Evolutionary conservation across 2,113 vertebrate genomes (phyloP).

Genomic region (Lepidothrix coronata): DNA sequence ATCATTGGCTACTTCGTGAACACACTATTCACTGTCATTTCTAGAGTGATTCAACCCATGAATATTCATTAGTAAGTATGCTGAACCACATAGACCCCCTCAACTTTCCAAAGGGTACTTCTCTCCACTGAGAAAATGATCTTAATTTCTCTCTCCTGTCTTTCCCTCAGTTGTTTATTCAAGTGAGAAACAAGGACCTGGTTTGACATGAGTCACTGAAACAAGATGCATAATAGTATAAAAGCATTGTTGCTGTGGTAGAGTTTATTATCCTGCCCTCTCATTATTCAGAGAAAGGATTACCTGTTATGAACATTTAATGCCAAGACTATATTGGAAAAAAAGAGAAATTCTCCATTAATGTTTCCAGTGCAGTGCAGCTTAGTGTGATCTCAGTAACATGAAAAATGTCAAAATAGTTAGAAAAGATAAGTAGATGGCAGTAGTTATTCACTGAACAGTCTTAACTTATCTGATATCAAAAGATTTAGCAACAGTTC

Average conservation of each 20-base stretch:
- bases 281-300: neutral
- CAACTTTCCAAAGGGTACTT: neutral
- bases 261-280: neutral
- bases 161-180: neutral
- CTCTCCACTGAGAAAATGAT: neutral
- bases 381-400: neutral
- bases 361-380: neutral
- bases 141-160: neutral
- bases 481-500: neutral
- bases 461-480: accelerated
- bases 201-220: neutral
- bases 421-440: neutral
- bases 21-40: neutral
- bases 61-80: neutral
- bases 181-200: neutral
- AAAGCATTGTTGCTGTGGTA: neutral
- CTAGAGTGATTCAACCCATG: neutral
- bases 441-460: neutral
- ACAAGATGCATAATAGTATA: neutral
- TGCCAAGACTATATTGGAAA: accelerated
- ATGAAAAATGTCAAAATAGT: neutral
- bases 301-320: neutral
- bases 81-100: neutral
- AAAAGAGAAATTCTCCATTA: neutral
- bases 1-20: neutral